A percentile compares a stretch with the other conserved stretches of the same genome.
Evolutionary conservation across 2,888 invertebrate species (phyloP).

Genomic region (Halictus ligatus): DNA sequence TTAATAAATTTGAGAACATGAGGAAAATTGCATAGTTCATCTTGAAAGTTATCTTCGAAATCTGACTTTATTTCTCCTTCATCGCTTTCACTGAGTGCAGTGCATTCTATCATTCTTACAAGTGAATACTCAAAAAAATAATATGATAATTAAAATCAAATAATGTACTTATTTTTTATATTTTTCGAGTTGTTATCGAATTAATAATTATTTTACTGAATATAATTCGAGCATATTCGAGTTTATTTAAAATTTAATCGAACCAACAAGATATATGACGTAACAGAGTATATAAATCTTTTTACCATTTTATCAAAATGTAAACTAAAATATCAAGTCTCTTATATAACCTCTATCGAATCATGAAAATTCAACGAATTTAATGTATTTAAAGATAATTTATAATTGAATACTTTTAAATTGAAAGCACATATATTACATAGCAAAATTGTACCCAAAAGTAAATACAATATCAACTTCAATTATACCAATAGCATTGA

Average conservation of each 20-base stretch:
- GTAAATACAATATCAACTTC: neutral
- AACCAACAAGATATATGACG: neutral
- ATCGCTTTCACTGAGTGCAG: constrained; percentile 69
- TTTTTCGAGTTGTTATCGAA: neutral
- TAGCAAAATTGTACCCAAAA: neutral
- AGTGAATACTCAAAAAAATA: constrained; percentile 8
- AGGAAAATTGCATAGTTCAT: constrained; percentile 86
- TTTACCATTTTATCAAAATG: neutral
- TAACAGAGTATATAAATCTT: neutral
- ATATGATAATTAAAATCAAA: neutral
- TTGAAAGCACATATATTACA: neutral
- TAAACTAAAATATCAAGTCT: constrained; percentile 10
- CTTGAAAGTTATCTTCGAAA: constrained; percentile 61
- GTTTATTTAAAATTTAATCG: neutral
- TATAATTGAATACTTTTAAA: neutral
- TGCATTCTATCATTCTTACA: constrained; percentile 60
- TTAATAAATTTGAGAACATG: constrained; percentile 87
- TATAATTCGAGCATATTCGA: neutral
- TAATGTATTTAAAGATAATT: neutral
- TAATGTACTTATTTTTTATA: neutral
- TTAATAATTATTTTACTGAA: neutral
- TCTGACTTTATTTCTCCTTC: constrained; percentile 69
- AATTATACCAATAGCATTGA: neutral
- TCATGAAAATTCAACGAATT: neutral
- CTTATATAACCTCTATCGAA: constrained; percentile 23